Base-by-base conservation (phyloP, 2,797 vertebrate genomes). In the Periophthalmus magnuspinnatus region DNA sequence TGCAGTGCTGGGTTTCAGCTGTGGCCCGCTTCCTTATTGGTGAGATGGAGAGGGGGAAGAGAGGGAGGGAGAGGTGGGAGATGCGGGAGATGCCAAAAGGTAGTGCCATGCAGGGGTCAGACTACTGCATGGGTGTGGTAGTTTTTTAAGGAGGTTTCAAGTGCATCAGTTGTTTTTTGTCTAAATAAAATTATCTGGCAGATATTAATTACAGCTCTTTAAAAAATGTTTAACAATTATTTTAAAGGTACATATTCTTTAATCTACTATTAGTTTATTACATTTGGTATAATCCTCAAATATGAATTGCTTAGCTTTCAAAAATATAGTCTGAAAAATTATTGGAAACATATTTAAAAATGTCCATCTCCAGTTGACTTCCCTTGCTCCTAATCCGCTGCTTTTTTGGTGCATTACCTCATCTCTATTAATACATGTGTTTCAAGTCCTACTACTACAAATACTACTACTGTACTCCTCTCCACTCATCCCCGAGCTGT, bases 341-440 rank as follows among this genome's bases (percentile, higher is more conserved):
- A 74, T 22, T 80, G 56, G 34, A 69, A 58, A 70, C 71, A 80
- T 81, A 88, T 84, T 86, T 74, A 84, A 87, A 84, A 62, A 77
- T 78, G 84, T 72, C 85, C 79, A 21, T 85, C 81, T 86, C 72
- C 60, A 50, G 75, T 78, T 81, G 77, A 85, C 82, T 81, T 81
- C 69, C 33, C 81, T 76, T 65, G 54, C 63, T 22, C 48, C 82
- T 91, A 91, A 92, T 89, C 89, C 38, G 32, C 80, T 76, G 78
- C 78, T 89, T 65, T 63, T 91, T 93, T 86, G 86, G 85, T 76
- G 88, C 92, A 92, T 93, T 93, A 93, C 92, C 90, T 93, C 92
- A 93, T 92, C 89, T 82, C 82, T 90, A 91, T 93, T 92, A 90
- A 93, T 92, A 87, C 90, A 88, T 91, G 83, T 69, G 79, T 92